phyloP scores from a whole-genome alignment of 2,797 vertebrate species.

The Pantherophis vulpinus region DNA sequence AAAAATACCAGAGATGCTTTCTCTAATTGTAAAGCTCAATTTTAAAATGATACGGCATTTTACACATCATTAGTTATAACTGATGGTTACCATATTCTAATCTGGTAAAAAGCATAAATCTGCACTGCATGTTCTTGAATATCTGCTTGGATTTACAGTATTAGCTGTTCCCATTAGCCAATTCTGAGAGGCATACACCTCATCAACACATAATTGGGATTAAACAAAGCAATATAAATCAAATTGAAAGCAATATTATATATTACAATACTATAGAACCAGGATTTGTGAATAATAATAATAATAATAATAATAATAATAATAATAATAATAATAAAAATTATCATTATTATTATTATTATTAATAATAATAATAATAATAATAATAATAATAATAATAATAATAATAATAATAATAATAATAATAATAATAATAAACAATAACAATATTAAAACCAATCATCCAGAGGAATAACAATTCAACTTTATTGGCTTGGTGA shows the following conservation, averaged over 20 bases:
- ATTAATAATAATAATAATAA: too few species aligned
- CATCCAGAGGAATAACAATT: neutral
- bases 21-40: neutral
- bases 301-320: too few species aligned
- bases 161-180: neutral
- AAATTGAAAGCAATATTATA: neutral
- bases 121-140: neutral
- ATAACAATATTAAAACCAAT: neutral
- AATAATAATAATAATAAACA: too few species aligned
- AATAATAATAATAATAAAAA: too few species aligned
- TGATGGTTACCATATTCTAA: neutral
- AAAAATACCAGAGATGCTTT: neutral
- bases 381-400: too few species aligned
- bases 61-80: neutral
- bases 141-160: neutral
- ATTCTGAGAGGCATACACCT: neutral
- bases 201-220: neutral
- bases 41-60: conserved; percentile 19
- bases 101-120: neutral
- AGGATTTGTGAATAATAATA: neutral
- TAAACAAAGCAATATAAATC: neutral
- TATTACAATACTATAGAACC: neutral
- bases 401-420: neutral
- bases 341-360: too few species aligned
- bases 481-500: neutral